Evolutionary conservation across 2,888 invertebrate species (phyloP).

Genomic region (Anticlea derivata): DNA sequence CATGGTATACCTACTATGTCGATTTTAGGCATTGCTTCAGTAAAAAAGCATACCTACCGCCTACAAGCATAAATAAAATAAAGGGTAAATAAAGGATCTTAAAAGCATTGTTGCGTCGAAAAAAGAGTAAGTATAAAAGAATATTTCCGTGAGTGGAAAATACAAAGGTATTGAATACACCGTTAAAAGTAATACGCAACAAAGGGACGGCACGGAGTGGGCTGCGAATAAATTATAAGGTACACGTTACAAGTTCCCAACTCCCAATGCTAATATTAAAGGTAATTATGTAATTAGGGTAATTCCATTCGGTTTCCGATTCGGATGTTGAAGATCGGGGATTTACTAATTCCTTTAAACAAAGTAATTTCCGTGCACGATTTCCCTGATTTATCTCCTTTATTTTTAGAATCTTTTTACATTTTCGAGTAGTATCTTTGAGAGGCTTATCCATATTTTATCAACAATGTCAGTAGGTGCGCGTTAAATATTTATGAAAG

Average conservation of each 20-base stretch:
- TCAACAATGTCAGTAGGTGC: background rate
- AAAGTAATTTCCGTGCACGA: background rate
- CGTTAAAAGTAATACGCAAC: conserved; percentile 59
- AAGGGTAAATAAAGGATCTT: background rate
- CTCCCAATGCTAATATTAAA: conserved; percentile 33
- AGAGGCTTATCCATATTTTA: conserved; percentile 7
- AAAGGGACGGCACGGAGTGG: conserved; percentile 59
- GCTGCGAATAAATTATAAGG: conserved; percentile 70
- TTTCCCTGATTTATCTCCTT: background rate
- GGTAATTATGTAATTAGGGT: conserved; percentile 30
- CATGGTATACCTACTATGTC: background rate
- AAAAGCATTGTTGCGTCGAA: conserved; percentile 4
- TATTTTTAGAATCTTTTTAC: background rate
- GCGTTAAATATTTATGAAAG: conserved; percentile 10
- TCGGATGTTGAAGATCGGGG: conserved; percentile 10
- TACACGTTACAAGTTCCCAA: conserved; percentile 51
- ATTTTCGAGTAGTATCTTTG: background rate
- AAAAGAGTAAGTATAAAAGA: conserved; percentile 2
- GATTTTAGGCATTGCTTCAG: background rate
- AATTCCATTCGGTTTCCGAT: conserved; percentile 14
- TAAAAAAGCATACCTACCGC: background rate
- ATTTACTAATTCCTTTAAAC: conserved; percentile 6
- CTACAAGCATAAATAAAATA: background rate
- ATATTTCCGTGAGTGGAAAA: conserved; percentile 12
- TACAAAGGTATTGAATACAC: conserved; percentile 32